Base-by-base conservation (phyloP, 2,113 vertebrate genomes). In the Paracanthobrama guichenoti region DNA sequence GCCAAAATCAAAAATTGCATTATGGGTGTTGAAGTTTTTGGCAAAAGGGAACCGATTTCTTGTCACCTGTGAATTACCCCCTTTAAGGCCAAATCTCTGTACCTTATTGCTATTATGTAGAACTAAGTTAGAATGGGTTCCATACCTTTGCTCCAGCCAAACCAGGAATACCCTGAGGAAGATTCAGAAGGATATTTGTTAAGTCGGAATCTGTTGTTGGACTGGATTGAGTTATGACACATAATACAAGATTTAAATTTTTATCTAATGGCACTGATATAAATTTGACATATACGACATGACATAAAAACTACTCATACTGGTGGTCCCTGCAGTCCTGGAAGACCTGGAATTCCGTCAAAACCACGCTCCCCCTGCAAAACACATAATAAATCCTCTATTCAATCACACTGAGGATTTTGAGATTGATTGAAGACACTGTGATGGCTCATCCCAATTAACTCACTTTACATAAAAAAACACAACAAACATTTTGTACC, bases 311-410 rank as follows among this genome's bases (percentile, higher is more conserved):
- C 6, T 4, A 26, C 28, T 26, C 96, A 96, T 95, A 99, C 98
- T 48, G 95, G 93, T 86, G 94, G 92, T 46, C 98, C 98, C 69
- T 90, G 87, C 81, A 94, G 85, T 50, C 98, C 98, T 75, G 92
- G 90, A 88, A 96, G 88, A 66, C 97, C 98, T 3, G 95, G 87
- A 18, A 90, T 85, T 28, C 97, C 98, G 28, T 94, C 87, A 0
- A 93, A 94, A 89, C 98, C 98, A 91, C 91, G 91, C 22, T 97
- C 97, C 75, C 98, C 98, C 98, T 99, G 89, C 77, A 79, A 87
- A 83, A 92, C 8, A 93, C 14, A 89, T 44, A 90, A 81, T 6
- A 81, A 67, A 60, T 60, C 31, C 28, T 57, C 12, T 4, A 9
- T 26, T 20, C 26, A 53, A 53, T 20, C 50, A 20, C 20, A 42